Conservation (phyloP, 1,140 invertebrate genomes). For the Drosophila kanapiae region DNA sequence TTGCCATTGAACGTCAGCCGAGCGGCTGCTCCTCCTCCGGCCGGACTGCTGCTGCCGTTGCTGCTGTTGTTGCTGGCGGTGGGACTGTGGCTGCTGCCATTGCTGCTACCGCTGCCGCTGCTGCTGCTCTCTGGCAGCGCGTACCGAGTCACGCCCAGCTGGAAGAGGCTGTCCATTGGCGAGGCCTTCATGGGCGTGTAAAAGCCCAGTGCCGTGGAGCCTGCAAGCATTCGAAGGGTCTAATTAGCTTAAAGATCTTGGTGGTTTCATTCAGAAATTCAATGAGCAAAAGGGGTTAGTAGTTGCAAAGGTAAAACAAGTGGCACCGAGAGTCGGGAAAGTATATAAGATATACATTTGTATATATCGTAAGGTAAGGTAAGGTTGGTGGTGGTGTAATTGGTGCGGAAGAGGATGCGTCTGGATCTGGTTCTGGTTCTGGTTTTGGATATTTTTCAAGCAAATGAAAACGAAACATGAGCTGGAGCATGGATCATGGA, state of each 20-base stretch:
- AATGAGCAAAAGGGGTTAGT: constrained; percentile 13
- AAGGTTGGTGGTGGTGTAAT: neutral
- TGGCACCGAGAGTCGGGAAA: constrained; percentile 34
- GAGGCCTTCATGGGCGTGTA: constrained; percentile 88
- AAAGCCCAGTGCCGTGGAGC: constrained; percentile 86
- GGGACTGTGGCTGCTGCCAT: constrained; percentile 48
- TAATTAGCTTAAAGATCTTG: constrained; percentile 2
- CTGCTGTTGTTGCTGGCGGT: constrained; percentile 58
- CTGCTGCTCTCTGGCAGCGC: constrained; percentile 51
- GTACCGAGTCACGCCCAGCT: constrained; percentile 88
- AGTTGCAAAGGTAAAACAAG: constrained; percentile 27
- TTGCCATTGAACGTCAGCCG: constrained; percentile 47
- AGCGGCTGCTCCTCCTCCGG: constrained; percentile 15
- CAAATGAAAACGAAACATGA: constrained; percentile 43
- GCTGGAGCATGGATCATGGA: constrained; percentile 4
- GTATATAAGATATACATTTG: constrained; percentile 2
- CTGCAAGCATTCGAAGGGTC: constrained; percentile 48
- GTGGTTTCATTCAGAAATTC: too few species aligned
- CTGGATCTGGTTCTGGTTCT: constrained; percentile 13
- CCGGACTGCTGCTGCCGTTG: constrained; percentile 46
- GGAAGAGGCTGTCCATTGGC: constrained; percentile 87
- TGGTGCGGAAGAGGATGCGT: constrained; percentile 1
- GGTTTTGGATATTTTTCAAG: constrained; percentile 36
- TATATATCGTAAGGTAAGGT: constrained; percentile 9
- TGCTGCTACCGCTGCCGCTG: constrained; percentile 43